A percentile compares a stretch with the other conserved stretches of the same genome.
Evolutionary conservation across 2,888 invertebrate species (phyloP).

Genomic region (Rotaria socialis): DNA sequence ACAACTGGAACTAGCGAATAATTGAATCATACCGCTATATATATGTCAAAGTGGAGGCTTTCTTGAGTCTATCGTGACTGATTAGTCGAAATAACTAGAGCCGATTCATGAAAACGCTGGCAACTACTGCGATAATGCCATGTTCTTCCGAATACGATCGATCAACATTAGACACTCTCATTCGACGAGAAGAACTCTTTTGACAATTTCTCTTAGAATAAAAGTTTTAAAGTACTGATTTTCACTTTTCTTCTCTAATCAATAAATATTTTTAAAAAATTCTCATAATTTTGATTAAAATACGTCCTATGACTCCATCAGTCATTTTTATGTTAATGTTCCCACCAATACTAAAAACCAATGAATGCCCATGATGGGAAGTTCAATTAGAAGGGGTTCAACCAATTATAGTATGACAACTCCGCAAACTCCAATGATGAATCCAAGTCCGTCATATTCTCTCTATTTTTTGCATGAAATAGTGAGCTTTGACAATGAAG

Average conservation of each 20-base stretch:
- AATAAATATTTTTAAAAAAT: not conserved
- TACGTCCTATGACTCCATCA: not conserved
- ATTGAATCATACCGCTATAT: no score
- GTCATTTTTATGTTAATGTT: slow-evolving; percentile 68
- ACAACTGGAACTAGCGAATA: no score
- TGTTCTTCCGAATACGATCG: no score
- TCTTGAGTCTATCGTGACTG: no score
- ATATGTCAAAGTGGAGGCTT: no score
- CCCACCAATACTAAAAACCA: slow-evolving; percentile 65
- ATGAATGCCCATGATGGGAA: not conserved
- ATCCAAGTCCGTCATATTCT: not conserved
- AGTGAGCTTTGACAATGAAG: not conserved
- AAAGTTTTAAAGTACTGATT: no score
- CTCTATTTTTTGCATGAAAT: not conserved
- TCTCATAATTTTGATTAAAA: not conserved
- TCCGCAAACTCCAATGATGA: not conserved
- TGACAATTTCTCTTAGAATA: no score
- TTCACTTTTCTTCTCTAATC: not conserved
- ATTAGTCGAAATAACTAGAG: no score
- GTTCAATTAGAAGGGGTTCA: not conserved
- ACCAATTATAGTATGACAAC: not conserved
- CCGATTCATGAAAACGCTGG: no score
- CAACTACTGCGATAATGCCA: no score
- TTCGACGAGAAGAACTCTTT: no score
- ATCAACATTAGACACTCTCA: no score